Evolutionary conservation across 1,140 invertebrate species (phyloP), one percentile per base, ranked within the genome.

Genomic region (Bombus waltoni): DNA sequence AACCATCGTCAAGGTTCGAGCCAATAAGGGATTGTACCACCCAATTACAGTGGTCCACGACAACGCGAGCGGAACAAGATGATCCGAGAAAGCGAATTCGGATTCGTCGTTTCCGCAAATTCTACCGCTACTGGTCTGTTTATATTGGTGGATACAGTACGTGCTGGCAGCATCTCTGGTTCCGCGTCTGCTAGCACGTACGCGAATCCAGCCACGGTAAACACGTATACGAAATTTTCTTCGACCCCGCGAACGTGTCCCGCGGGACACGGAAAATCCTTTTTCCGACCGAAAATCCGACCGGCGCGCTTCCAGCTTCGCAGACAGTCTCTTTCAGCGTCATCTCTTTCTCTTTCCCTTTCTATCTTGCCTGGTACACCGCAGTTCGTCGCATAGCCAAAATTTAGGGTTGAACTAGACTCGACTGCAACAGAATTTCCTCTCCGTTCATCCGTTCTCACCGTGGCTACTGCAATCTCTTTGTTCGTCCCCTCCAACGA

Each of bases 171-270:
- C 65, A 35, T 47, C 47, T 53, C 42, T 38, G 22, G 62, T 68
- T 47, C 57, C 18, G n/a, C 70, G 68, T 81, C 35, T 71, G 77
- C 57, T 32, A 78, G 53, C 86, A 89, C 86, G 85, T 89, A 89
- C 62, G 59, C 59, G 86, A 81, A 89, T 85, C 86, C 59, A 89
- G 57, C 86, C 71, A 84, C 78, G n/a, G 74, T 81, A 87, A 89
- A 89, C 82, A 89, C 86, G 78, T 89, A 89, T 76, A 85, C 82
- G 82, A 75, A 84, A 87, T 89, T 89, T 89, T 78, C 81, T 84
- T 84, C 82, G 85, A 85, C 78, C 70, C 75, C 42, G 53, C 40
- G 85, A 65, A 73, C 81, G 53, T 81, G 85, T 84, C 85, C 59
- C 83, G 68, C 78, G 68, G 32, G 42, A 85, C 83, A 42, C 68